These are phyloP conservation scores for Drosophila neocordata DNA, from an alignment of 1,140 invertebrate genomes.

Conservation along the genomic window DNA sequence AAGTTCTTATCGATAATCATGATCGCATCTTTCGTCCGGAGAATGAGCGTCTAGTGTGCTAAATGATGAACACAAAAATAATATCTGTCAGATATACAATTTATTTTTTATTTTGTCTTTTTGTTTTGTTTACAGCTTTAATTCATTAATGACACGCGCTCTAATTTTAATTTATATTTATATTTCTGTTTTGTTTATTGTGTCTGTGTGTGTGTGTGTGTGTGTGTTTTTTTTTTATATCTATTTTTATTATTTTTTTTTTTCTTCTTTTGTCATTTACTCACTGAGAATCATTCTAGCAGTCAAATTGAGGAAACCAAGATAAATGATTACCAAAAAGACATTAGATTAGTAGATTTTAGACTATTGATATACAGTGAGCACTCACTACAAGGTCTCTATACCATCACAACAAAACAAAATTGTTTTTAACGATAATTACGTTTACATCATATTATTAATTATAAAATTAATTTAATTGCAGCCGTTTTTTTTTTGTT, in stretches of 20 bases:
- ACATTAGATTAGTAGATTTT: conserved; percentile 63
- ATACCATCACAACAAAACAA: background rate
- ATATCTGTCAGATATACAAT: conserved; percentile 28
- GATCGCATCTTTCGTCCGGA: conserved; percentile 72
- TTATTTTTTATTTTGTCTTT: conserved; percentile 21
- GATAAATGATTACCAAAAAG: conserved; percentile 74
- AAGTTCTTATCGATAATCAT: conserved; percentile 80
- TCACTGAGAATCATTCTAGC: conserved; percentile 30
- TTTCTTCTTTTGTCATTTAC: conserved; percentile 47
- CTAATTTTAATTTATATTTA: background rate
- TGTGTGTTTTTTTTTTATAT: conserved; percentile 43
- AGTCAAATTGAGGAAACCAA: conserved; percentile 38
- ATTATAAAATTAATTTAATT: conserved; percentile 1
- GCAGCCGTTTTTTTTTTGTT: background rate
- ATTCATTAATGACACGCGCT: background rate
- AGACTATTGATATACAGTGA: conserved; percentile 16
- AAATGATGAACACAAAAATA: background rate
- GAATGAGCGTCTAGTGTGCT: conserved; percentile 77
- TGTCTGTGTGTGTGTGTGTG: background rate
- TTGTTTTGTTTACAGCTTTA: conserved; percentile 30
- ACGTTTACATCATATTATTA: conserved; percentile 22
- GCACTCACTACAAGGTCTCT: background rate
- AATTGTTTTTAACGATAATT: background rate
- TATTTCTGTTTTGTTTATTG: conserved; percentile 38
- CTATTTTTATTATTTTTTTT: conserved; percentile 47